Evolutionary conservation across 2,888 invertebrate genomes (phyloP).

Genomic region (Cantharis flavilabris): DNA sequence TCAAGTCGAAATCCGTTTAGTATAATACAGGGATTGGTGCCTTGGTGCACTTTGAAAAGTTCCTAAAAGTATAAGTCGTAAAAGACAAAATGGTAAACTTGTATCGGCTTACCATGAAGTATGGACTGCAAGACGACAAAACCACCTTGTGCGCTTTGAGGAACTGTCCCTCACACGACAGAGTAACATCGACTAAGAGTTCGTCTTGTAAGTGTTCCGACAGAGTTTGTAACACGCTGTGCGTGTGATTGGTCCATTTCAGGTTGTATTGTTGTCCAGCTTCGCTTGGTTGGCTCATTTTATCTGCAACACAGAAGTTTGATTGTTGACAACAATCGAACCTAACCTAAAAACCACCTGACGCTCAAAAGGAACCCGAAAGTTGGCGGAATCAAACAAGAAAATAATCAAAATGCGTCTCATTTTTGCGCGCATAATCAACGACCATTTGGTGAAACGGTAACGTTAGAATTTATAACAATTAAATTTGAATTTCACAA

Average conservation of each 20-base stretch:
- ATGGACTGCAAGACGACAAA: constrained; percentile 58
- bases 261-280: constrained; percentile 51
- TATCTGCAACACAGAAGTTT: not conserved
- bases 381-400: not conserved
- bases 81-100: constrained; percentile 7
- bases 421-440: not conserved
- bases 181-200: constrained; percentile 56
- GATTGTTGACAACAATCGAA: not conserved
- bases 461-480: not conserved
- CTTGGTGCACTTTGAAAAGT: constrained; percentile 52
- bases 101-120: constrained; percentile 52
- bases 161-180: constrained; percentile 57
- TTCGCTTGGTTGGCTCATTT: not conserved
- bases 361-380: not conserved
- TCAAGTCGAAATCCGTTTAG: constrained; percentile 54
- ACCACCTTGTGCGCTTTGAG: constrained; percentile 59
- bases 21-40: constrained; percentile 55
- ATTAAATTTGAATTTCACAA: not conserved
- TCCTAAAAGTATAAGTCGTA: constrained; percentile 44
- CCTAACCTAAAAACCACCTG: not conserved
- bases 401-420: not conserved
- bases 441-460: not conserved
- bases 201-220: constrained; percentile 54
- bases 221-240: constrained; percentile 57
- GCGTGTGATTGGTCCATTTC: constrained; percentile 59